Evolutionary conservation across 1,140 invertebrate genomes (phyloP).

Genomic region (Holotrichia oblita): DNA sequence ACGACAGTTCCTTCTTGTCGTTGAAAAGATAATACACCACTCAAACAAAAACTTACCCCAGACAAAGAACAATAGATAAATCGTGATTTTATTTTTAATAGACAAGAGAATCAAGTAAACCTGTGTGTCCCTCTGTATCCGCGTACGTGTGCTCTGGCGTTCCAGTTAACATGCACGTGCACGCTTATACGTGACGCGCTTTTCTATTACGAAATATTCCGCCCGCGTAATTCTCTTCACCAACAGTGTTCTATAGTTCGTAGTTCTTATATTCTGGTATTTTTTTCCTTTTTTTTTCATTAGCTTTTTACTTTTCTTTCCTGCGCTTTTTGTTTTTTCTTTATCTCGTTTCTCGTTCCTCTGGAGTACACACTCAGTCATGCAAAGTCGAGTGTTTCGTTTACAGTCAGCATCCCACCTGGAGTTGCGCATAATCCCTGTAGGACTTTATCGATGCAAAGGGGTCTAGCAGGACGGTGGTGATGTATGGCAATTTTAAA

Average conservation of each 20-base stretch:
- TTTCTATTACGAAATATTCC: conserved; percentile 48
- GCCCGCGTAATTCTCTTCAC: conserved; percentile 42
- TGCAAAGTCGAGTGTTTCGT: neutral
- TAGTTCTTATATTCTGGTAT: neutral
- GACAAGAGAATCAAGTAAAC: neutral
- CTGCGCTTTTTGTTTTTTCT: neutral
- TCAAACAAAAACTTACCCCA: neutral
- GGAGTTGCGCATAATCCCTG: conserved; percentile 4
- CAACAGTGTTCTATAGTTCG: neutral
- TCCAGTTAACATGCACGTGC: conserved; percentile 47
- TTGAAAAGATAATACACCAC: neutral
- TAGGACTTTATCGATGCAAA: conserved; percentile 31
- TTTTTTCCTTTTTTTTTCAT: neutral
- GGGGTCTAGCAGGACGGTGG: neutral
- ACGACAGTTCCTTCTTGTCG: too few relatives aligned
- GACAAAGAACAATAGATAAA: conserved; percentile 27
- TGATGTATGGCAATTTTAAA: conserved; percentile 32
- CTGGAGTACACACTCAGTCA: neutral
- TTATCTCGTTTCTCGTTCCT: conserved; percentile 1
- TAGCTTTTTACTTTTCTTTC: neutral
- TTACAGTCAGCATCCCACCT: conserved; percentile 8
- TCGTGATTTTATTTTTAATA: conserved; percentile 32
- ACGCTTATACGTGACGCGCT: conserved; percentile 46
- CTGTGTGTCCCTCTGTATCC: neutral
- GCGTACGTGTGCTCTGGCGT: conserved; percentile 38